Base-by-base conservation (phyloP, 2,888 invertebrate species). In the Amblyjoppa proteus region DNA sequence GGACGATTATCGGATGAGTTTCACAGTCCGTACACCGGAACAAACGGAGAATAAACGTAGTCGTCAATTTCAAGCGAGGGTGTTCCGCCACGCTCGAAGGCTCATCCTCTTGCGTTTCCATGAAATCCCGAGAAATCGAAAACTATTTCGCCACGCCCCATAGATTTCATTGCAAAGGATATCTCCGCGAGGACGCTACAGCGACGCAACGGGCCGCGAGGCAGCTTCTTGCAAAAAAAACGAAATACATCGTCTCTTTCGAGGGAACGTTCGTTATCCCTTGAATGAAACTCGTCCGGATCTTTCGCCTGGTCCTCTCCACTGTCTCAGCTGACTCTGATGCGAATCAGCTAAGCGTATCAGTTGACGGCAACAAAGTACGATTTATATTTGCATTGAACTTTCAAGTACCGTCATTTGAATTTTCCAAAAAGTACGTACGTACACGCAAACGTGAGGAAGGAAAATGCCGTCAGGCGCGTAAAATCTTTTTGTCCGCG, bases 61-160 rank as follows among this genome's bases (percentile, higher is more conserved):
- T 88, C 85, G 87, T 58, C 70, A 88, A 89, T 73, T 83, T 73
- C 68, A 56, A 38, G 56, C 45, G n/a, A 53, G 70, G 77, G 0
- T 1, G 56, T 56, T 9, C 56, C 56, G n/a, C 20, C 7, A 41
- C 11, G 2, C 34, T 34, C 56, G 64, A 3, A n/a, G 16, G 51
- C 31, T 58, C 38, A 20, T 77, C 49, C 56, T 28, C 66, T 31
- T 51, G 77, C 64, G 75, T 77, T 80, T 71, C 51, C 69, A 73
- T 58, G 78, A 88, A 88, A 89, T 89, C 89, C 41, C 89, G 85
- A 91, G 90, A 90, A 92, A 92, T 92, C 92, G 91, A 90, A 92
- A 91, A 91, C 92, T 91, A 90, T 91, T 91, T 88, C 91, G 90
- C 91, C 90, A 91, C 91, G 91, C 92, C 90, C 91, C 89, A 89